Conservation (phyloP, 2,888 invertebrate species). For the Lycocerus yunnanus region DNA sequence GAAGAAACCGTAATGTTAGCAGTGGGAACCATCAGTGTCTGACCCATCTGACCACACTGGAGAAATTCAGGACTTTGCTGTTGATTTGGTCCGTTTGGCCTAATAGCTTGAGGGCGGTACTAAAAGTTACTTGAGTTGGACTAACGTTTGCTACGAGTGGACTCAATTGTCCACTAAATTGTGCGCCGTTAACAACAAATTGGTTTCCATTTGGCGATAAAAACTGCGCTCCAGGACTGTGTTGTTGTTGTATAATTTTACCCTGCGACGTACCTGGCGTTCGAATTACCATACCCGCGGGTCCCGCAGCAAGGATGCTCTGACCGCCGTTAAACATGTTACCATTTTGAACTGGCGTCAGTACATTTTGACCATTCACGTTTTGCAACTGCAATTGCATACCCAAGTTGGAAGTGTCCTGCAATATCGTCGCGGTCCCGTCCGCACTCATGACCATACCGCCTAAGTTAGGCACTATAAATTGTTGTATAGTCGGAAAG, state of each 20-base stretch:
- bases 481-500: slow-evolving; percentile 80
- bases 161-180: slow-evolving; percentile 77
- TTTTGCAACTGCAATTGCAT: slow-evolving; percentile 80
- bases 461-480: slow-evolving; percentile 78
- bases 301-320: slow-evolving; percentile 68
- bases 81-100: slow-evolving; percentile 52
- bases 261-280: slow-evolving; percentile 72
- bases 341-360: slow-evolving; percentile 73
- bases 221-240: slow-evolving; percentile 72
- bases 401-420: slow-evolving; percentile 71
- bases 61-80: slow-evolving; percentile 71
- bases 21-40: slow-evolving; percentile 71
- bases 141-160: slow-evolving; percentile 77
- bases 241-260: slow-evolving; percentile 70
- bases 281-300: slow-evolving; percentile 78
- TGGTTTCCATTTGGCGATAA: slow-evolving; percentile 75
- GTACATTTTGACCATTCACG: slow-evolving; percentile 76
- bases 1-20: slow-evolving; percentile 63
- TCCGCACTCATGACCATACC: slow-evolving; percentile 85
- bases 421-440: slow-evolving; percentile 70
- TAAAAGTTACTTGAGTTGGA: slow-evolving; percentile 69
- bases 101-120: slow-evolving; percentile 60
- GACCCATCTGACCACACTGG: slow-evolving; percentile 71
- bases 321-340: slow-evolving; percentile 67
- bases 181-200: slow-evolving; percentile 75